Evolutionary conservation across 2,888 invertebrate species (phyloP).

Genomic region (Bombylius discolor): DNA sequence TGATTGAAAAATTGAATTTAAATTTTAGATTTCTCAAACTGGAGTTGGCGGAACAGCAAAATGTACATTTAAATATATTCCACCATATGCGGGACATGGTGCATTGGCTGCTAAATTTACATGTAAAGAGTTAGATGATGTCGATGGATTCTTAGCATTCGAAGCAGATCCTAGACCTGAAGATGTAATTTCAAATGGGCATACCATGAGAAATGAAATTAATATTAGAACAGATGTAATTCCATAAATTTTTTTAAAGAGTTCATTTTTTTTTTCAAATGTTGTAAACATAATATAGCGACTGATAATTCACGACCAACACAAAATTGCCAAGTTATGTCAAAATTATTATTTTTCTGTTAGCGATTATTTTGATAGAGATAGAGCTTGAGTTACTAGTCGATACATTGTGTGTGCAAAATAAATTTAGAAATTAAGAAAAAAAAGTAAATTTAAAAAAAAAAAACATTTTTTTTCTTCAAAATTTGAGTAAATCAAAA

Average conservation of each 20-base stretch:
- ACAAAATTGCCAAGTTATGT: no score
- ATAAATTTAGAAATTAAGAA: no score
- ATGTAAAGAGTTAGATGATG: conserved; percentile 77
- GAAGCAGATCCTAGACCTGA: conserved; percentile 43
- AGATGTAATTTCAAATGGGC: conserved; percentile 28
- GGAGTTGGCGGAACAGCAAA: conserved; percentile 56
- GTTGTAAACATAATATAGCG: no score
- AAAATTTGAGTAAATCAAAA: no score
- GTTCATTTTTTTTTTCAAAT: background rate
- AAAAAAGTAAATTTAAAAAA: no score
- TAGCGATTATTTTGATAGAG: no score
- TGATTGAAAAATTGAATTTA: no score
- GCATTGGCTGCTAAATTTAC: conserved; percentile 78
- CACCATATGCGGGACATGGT: conserved; percentile 64
- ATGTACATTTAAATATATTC: conserved; percentile 62
- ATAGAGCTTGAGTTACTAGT: no score
- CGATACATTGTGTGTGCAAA: no score
- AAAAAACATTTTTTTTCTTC: no score
- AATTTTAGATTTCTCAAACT: conserved; percentile 28
- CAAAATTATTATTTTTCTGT: no score
- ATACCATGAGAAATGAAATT: conserved; percentile 23
- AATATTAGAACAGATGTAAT: conserved; percentile 31
- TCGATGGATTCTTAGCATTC: conserved; percentile 74
- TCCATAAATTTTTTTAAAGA: conserved; percentile 15
- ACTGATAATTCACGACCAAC: no score